A percentile compares a stretch with the other conserved stretches of the same genome.
Conservation (phyloP, 2,113 vertebrate species). For the Trichechus manatus region DNA sequence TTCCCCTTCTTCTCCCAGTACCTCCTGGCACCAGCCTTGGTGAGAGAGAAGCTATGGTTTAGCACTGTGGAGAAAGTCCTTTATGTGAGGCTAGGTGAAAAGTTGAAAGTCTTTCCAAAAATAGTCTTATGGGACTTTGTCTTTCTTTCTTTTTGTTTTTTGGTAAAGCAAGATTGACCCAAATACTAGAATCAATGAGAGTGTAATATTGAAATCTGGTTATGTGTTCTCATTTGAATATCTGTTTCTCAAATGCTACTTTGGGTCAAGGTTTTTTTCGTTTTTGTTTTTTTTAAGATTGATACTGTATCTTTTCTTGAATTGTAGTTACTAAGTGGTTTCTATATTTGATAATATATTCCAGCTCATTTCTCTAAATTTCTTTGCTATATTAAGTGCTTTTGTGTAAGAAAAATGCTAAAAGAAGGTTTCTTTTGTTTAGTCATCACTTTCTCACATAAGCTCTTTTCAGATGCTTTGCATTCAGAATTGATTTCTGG, state of each 20-base stretch:
- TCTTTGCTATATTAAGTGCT: constrained; percentile 22
- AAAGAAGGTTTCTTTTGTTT: not conserved
- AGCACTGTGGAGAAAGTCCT: not conserved
- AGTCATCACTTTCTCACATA: not conserved
- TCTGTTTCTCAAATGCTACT: constrained; percentile 42
- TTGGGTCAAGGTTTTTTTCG: not conserved
- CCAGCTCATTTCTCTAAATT: not conserved
- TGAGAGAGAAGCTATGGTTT: not conserved
- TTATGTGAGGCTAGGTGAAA: not conserved
- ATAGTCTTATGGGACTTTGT: not conserved
- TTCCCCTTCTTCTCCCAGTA: not conserved
- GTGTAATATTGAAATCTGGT: constrained; percentile 10
- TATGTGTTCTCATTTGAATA: not conserved
- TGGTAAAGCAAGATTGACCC: not conserved
- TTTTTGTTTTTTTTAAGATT: not conserved
- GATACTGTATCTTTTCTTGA: not conserved
- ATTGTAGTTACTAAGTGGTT: not conserved
- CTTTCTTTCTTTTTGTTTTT: not conserved
- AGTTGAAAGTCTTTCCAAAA: not conserved
- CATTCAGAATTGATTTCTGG: constrained; percentile 28
- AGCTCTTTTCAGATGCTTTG: constrained; percentile 44
- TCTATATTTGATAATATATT: constrained; percentile 12
- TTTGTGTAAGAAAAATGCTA: constrained; percentile 28
- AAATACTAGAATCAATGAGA: constrained; percentile 16
- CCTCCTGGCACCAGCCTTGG: not conserved